phyloP scores from a whole-genome alignment of 2,797 vertebrate species.

The Semotilus atromaculatus region DNA sequence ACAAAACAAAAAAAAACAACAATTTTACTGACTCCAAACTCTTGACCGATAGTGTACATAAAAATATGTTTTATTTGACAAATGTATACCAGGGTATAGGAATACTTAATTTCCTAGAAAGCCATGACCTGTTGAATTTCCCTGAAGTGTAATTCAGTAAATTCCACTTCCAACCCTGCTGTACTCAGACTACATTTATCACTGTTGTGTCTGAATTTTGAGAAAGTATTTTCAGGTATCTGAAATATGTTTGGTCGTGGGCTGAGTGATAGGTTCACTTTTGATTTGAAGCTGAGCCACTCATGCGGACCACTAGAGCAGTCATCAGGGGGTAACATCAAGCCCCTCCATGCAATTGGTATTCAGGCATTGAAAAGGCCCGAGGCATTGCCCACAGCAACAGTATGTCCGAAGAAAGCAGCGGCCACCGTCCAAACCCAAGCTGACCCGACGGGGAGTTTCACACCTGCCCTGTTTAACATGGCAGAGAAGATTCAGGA shows the following conservation, averaged over 20 bases:
- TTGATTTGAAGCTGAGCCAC: slow-evolving; percentile 14
- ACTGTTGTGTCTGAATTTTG: background rate
- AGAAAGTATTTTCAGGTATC: background rate
- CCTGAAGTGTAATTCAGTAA: background rate
- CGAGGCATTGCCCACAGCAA: slow-evolving; percentile 55
- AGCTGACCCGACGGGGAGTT: slow-evolving; percentile 26
- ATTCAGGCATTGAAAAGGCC: slow-evolving; percentile 41
- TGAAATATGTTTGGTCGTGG: slow-evolving; percentile 1
- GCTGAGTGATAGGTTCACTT: slow-evolving; percentile 13
- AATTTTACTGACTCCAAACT: background rate
- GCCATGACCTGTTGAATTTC: background rate
- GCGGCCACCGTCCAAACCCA: background rate
- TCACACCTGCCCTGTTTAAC: slow-evolving; percentile 34
- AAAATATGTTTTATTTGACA: background rate
- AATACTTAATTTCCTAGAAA: background rate
- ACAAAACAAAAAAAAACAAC: too few species aligned
- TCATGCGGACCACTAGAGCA: slow-evolving; percentile 27
- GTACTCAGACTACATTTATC: background rate
- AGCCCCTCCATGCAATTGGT: slow-evolving; percentile 15
- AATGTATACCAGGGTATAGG: background rate
- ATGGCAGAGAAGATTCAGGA: slow-evolving; percentile 22
- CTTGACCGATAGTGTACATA: background rate
- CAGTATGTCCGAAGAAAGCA: slow-evolving; percentile 22
- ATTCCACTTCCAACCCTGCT: background rate
- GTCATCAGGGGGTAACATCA: slow-evolving; percentile 18